Evolutionary conservation across 1,140 invertebrate species (phyloP).

Genomic region (Radopholus similis): DNA sequence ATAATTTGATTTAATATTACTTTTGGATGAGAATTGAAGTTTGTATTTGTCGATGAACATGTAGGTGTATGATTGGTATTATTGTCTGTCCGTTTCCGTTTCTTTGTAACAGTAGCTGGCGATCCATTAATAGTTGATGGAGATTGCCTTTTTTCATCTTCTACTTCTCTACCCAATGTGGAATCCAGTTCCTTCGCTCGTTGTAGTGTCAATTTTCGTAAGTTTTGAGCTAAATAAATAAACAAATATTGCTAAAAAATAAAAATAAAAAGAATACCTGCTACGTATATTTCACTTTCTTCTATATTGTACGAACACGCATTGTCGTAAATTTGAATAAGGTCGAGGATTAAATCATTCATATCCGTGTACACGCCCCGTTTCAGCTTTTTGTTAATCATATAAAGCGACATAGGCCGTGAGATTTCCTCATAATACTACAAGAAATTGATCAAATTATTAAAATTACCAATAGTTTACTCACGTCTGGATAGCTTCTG

Average conservation of each 20-base stretch:
- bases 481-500: slow-evolving; percentile 78
- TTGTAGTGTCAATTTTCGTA: slow-evolving; percentile 43
- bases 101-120: not conserved
- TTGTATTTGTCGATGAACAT: no score
- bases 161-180: not conserved
- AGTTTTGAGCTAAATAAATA: slow-evolving; percentile 38
- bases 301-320: slow-evolving; percentile 87
- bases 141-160: not conserved
- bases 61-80: not conserved
- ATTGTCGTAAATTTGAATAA: slow-evolving; percentile 83
- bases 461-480: no score
- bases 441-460: no score
- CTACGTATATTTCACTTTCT: slow-evolving; percentile 74
- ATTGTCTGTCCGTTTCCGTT: not conserved
- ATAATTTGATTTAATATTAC: no score
- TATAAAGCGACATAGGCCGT: slow-evolving; percentile 85
- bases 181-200: slow-evolving; percentile 38
- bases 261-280: no score
- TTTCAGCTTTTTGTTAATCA: slow-evolving; percentile 85
- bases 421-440: slow-evolving; percentile 97
- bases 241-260: no score
- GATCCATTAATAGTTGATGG: not conserved
- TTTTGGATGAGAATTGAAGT: no score
- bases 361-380: slow-evolving; percentile 35
- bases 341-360: slow-evolving; percentile 30